A percentile compares a stretch with the other conserved stretches of the same genome.
phyloP scores from a whole-genome alignment of 2,113 vertebrate genomes.

The Sinocyclocheilus anshuiensis region DNA sequence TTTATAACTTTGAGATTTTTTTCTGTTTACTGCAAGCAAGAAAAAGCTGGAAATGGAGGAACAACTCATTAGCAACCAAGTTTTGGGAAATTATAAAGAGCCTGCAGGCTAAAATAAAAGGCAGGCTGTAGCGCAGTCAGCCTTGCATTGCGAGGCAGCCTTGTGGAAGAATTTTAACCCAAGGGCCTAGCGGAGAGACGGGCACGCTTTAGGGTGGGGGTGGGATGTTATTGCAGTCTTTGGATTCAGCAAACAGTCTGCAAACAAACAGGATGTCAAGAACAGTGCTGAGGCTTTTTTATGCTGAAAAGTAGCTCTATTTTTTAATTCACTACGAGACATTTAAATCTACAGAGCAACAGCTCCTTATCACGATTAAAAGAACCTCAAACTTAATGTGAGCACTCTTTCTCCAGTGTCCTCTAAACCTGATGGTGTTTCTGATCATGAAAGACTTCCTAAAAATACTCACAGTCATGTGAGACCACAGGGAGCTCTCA shows the following conservation, averaged over 20 bases:
- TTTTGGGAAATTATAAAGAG: slow-evolving; percentile 58
- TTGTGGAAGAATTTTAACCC: slow-evolving; percentile 67
- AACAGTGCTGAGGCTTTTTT: not conserved
- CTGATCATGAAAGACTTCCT: slow-evolving; percentile 19
- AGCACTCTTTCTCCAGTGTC: slow-evolving; percentile 9
- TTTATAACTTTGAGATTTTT: not conserved
- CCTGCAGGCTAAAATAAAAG: slow-evolving; percentile 60
- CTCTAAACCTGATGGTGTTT: slow-evolving; percentile 36
- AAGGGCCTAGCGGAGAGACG: slow-evolving; percentile 34
- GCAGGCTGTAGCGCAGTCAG: slow-evolving; percentile 61
- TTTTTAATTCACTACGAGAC: not conserved
- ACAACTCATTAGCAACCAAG: slow-evolving; percentile 64
- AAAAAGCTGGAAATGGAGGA: slow-evolving; percentile 43
- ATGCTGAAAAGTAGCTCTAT: not conserved
- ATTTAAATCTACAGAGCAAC: not conserved
- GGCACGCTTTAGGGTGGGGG: not conserved
- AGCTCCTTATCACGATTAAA: slow-evolving; percentile 24
- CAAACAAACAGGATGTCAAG: slow-evolving; percentile 20
- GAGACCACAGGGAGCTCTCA: slow-evolving; percentile 22
- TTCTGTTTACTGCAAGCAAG: slow-evolving; percentile 48
- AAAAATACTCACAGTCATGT: slow-evolving; percentile 31
- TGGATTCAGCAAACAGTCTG: slow-evolving; percentile 11
- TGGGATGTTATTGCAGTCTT: not conserved
- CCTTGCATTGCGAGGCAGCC: slow-evolving; percentile 59
- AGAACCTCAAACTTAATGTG: not conserved